Evolutionary conservation across 1,140 invertebrate genomes (phyloP), one percentile per base, ranked within the genome.

Genomic region (Dolichoris vasculosae): DNA sequence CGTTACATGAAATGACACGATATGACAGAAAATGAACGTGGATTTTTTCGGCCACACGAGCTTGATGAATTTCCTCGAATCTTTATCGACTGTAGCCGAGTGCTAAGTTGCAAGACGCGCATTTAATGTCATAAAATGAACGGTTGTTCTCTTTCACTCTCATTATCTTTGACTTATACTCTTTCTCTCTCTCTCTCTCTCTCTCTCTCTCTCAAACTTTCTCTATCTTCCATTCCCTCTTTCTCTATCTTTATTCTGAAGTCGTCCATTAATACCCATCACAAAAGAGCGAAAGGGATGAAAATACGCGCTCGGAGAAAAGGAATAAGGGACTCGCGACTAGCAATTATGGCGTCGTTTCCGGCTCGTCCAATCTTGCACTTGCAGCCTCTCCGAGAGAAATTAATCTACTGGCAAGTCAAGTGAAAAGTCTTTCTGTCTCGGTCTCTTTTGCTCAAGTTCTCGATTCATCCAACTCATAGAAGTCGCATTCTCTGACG

Each of bases 401-500:
- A 88, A 90, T 91, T 90, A 91, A 91, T 91, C 87, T 90, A 86
- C 87, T 88, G 79, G 77, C 87, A 90, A 90, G 84, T 91, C 89
- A 83, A 89, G 89, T 88, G 89, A 90, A 87, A 90, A 91, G 87
- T 89, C 88, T 87, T 88, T 63, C 51, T 79, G 35, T 79, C 26
- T 35, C 13, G 3, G 35, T 79, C 20, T 23, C 35, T 40, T 64
- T 63, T 59, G 3, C 55, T 59, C 26, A 59, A 26, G 20, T 26
- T 59, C 55, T 59, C 55, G 55, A 26, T 59, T 59, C 55, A 26
- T 59, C 26, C 23, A 59, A 9, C 55, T 59, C 13, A 26, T 43
- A 35, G 32, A 67, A 32, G 64, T 67, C 64, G 64, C 64, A 67
- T 15, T 11, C 46, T 55, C 20, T 17, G 30, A 15, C 64, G 85